Evolutionary conservation across 1,140 invertebrate genomes (phyloP), one percentile per base, ranked within the genome.

Genomic region (Drosophila grimshawi): DNA sequence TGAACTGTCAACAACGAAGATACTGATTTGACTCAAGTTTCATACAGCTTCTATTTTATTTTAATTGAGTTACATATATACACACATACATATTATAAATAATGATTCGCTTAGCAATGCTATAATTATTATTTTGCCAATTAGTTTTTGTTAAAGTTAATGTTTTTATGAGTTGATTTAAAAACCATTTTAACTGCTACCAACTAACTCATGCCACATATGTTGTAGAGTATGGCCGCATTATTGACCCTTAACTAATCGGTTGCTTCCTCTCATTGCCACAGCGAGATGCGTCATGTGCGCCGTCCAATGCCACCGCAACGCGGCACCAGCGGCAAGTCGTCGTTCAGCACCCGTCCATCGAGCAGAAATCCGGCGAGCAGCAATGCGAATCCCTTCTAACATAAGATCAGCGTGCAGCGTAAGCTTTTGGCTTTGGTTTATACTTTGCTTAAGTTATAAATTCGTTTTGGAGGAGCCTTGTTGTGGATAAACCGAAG

Each of bases 271-370:
- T 52, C 53, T 49, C n/a, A 33, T 66, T 55, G 39, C 6, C 66
- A 64, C 73, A 92, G 92, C 32, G 96, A 96, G 85, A 93, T 94
- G 88, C 93, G 95, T 35, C 95, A 94, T 80, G 93, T 93, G 1
- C 86, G 94, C 30, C 85, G 94, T 39, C 92, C 93, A 35, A 86
- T 92, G 76, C 76, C 92, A 60, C 83, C 81, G 65, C 89, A 86
- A 55, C 89, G 92, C 19, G 92, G 92, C 49, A 86, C 81, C 30
- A 88, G 92, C 70, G 91, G 92, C 59, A 92, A 92, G 43, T 86
- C 91, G 37, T 85, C 91, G 37, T 92, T 92, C 63, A 85, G 80
- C 60, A 90, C 90, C 41, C 90, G 92, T 32, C 82, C 91, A 8
- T 92, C 92, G 48, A 91, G 85, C 80, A 86, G 91, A 78, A 92